Conservation (phyloP, 2,113 vertebrate genomes). For the Prunella fulvescens region DNA sequence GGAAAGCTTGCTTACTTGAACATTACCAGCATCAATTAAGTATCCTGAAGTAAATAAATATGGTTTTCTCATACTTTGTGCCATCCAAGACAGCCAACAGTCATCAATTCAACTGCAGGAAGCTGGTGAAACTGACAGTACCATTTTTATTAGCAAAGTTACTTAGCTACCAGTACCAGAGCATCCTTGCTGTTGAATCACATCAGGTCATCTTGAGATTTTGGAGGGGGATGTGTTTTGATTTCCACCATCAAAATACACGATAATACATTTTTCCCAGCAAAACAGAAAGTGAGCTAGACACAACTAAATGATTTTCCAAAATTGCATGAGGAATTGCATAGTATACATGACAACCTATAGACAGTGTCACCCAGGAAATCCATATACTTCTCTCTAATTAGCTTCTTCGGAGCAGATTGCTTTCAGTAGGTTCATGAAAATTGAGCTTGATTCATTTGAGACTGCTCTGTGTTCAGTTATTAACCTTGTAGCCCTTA, state of each 20-base stretch:
- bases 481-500: conserved; percentile 67
- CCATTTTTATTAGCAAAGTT: not conserved
- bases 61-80: not conserved
- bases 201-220: not conserved
- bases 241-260: not conserved
- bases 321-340: not conserved
- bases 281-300: not conserved
- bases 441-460: conserved; percentile 67
- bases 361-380: not conserved
- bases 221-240: not conserved
- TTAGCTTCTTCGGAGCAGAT: conserved; percentile 66
- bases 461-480: conserved; percentile 55
- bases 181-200: not conserved
- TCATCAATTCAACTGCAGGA: not conserved
- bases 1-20: not conserved
- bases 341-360: not conserved
- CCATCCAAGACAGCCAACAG: not conserved
- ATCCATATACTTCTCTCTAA: conserved; percentile 39
- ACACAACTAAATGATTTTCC: not conserved
- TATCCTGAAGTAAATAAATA: not conserved
- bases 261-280: too few relatives aligned
- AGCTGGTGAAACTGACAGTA: not conserved
- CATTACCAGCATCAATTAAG: not conserved
- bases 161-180: not conserved
- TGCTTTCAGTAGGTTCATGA: conserved; percentile 52